Evolutionary conservation across 2,888 invertebrate genomes (phyloP).

Genomic region (Tenthredo scrophulariae): DNA sequence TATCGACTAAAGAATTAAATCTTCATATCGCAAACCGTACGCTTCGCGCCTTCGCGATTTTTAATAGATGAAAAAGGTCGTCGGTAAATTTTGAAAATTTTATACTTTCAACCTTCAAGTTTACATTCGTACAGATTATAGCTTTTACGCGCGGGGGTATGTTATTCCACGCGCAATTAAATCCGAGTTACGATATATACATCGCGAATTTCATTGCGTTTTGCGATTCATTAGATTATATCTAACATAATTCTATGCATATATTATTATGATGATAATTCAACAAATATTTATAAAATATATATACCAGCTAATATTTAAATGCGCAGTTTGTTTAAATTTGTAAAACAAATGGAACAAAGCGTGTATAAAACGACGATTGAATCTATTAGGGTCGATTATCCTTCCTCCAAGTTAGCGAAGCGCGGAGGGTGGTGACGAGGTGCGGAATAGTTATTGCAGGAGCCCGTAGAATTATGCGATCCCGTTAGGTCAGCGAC

Average conservation of each 20-base stretch:
- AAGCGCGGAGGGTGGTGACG: not conserved
- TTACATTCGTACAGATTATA: not conserved
- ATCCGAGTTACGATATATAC: not conserved
- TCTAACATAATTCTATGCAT: not conserved
- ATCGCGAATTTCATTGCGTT: not conserved
- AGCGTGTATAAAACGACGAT: not conserved
- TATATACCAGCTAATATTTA: not conserved
- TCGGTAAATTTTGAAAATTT: not conserved
- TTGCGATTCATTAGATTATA: not conserved
- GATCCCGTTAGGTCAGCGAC: constrained; percentile 5
- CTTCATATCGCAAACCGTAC: no score
- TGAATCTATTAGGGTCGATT: constrained; percentile 45
- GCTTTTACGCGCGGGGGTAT: not conserved
- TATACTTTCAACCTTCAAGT: not conserved
- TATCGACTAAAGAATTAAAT: not conserved
- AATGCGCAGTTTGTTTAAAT: constrained; percentile 2
- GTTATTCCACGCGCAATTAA: constrained; percentile 4
- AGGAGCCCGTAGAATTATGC: constrained; percentile 37
- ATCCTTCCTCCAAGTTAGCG: constrained; percentile 6
- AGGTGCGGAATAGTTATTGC: not conserved
- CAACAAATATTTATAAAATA: not conserved
- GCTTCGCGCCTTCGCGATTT: no score
- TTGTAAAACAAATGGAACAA: constrained; percentile 27
- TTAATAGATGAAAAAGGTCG: not conserved
- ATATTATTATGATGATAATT: not conserved